Percentiles rank a stretch among this genome's conserved stretches.
Conservation (phyloP, 2,888 invertebrate species). For the Helobdella robusta region DNA sequence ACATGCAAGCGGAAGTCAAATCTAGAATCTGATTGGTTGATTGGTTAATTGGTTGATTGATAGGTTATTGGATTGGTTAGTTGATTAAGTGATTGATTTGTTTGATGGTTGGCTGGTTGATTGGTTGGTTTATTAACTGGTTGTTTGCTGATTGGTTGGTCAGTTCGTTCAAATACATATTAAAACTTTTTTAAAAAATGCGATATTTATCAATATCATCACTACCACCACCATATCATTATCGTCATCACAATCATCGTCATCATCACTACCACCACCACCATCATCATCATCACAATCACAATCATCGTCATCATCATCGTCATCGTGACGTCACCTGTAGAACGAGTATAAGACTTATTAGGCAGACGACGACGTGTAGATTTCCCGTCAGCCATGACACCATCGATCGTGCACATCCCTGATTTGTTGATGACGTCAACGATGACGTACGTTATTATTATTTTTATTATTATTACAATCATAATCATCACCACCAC, state of each 20-base stretch:
- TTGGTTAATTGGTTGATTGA: slow-evolving; percentile 4
- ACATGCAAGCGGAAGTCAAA: slow-evolving; percentile 26
- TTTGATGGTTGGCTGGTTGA: too few relatives aligned
- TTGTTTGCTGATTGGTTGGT: not conserved
- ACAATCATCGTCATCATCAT: not conserved
- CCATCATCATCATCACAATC: slow-evolving; percentile 4
- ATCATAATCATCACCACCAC: too few relatives aligned
- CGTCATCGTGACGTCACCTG: slow-evolving; percentile 11
- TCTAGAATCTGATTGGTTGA: slow-evolving; percentile 23
- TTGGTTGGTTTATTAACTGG: too few relatives aligned
- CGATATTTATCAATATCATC: not conserved
- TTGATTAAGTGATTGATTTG: too few relatives aligned
- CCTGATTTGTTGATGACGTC: slow-evolving; percentile 1
- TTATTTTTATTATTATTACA: too few relatives aligned
- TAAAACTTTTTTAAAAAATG: not conserved
- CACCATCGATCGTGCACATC: slow-evolving; percentile 16
- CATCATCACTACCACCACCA: not conserved
- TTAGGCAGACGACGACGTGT: slow-evolving; percentile 16
- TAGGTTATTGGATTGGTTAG: too few relatives aligned
- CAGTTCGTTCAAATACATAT: not conserved
- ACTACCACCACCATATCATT: not conserved
- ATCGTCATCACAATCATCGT: not conserved
- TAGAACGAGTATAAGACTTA: slow-evolving; percentile 1
- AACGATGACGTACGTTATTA: too few relatives aligned
- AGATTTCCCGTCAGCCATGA: slow-evolving; percentile 23